Evolutionary conservation across 2,113 vertebrate species (phyloP).

Genomic region (Speoplatyrhinus poulsoni): DNA sequence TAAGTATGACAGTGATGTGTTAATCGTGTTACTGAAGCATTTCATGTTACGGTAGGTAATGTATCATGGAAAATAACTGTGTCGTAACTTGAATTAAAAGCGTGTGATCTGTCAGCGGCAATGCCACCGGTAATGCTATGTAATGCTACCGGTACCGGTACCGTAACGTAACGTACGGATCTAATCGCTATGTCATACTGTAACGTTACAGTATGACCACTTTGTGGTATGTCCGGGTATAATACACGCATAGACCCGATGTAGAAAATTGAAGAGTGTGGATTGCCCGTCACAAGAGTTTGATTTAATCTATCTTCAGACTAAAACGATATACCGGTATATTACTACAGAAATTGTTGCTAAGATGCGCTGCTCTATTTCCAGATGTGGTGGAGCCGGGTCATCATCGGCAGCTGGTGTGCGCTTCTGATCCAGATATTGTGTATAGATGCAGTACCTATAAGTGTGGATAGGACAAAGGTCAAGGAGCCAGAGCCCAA

Average conservation of each 20-base stretch:
- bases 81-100: background rate
- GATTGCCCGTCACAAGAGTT: too few species aligned
- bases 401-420: constrained; percentile 66
- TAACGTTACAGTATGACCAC: background rate
- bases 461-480: constrained; percentile 93
- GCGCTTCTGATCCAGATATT: constrained; percentile 76
- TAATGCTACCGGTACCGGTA: background rate
- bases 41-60: background rate
- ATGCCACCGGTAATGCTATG: constrained; percentile 7
- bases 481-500: constrained; percentile 78
- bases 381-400: constrained; percentile 82
- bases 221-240: background rate
- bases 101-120: constrained; percentile 24
- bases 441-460: constrained; percentile 84
- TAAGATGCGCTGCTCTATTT: constrained; percentile 18
- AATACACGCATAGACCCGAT: background rate
- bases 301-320: background rate
- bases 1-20: constrained; percentile 42
- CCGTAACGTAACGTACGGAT: background rate
- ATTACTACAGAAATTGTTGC: background rate
- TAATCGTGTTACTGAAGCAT: background rate
- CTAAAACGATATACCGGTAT: background rate
- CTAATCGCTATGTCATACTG: constrained; percentile 12
- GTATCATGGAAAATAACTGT: background rate
- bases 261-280: background rate